Evolutionary conservation across 2,797 vertebrate genomes (phyloP), one percentile per base, ranked within the genome.

Genomic region (Cirrhinus mrigala): DNA sequence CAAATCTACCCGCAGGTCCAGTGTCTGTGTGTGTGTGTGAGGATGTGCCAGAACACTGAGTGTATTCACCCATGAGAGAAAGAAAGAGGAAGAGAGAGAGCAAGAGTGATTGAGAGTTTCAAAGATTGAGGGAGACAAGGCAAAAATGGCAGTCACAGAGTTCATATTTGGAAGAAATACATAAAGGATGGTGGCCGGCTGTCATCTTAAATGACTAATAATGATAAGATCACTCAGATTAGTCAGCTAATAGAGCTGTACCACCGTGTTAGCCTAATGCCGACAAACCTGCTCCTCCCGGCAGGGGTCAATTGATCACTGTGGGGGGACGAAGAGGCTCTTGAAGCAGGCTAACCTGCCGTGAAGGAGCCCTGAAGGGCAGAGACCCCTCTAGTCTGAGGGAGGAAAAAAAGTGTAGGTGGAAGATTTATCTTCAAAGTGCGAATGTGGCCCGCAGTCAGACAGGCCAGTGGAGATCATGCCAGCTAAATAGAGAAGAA

Each of bases 161-260:
- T 91, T 91, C 86, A 79, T 87, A 77, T 88, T 86, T 89, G 87
- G 85, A 92, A 92, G 90, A 91, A 92, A 94, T 94, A 93, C 91
- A 94, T 95, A 92, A 93, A 92, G 92, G 91, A 94, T 92, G 93
- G 93, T 91, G 91, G 93, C 93, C 93, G 92, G 92, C 92, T 92
- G 92, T 90, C 90, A 94, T 93, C 93, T 92, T 92, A 91, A 92
- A 93, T 93, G 93, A 92, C 92, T 93, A 94, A 95, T 94, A 94
- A 94, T 94, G 92, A 91, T 91, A 93, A 93, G 92, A 94, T 94
- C 91, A 92, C 91, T 92, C 89, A 93, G 92, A 95, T 95, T 93
- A 95, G 92, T 93, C 91, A 90, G 92, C 94, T 95, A 95, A 95
- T 94, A 93, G 94, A 94, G 93, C 92, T 90, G 92, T 93, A 93